Evolutionary conservation across 2,113 vertebrate species (phyloP).

Genomic region (Cranoglanis bouderius): DNA sequence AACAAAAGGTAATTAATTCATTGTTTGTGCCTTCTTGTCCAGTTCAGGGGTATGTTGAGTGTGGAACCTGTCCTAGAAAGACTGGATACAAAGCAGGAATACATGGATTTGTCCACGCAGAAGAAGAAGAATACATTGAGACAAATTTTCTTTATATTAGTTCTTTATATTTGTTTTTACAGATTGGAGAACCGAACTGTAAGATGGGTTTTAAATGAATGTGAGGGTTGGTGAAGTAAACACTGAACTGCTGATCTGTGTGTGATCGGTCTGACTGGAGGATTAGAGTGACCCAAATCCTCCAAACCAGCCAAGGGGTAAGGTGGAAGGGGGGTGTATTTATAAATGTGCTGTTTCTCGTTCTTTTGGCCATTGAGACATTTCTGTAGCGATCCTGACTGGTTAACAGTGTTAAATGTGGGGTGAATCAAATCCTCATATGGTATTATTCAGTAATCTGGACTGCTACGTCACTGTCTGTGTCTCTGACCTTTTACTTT

Average conservation of each 20-base stretch:
- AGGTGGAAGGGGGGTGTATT: background rate
- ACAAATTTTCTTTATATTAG: background rate
- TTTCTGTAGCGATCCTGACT: background rate
- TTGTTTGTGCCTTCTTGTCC: background rate
- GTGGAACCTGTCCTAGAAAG: background rate
- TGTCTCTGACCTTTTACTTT: background rate
- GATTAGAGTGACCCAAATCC: conserved; percentile 54
- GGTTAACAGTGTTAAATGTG: background rate
- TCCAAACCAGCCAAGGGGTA: background rate
- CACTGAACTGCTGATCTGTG: conserved; percentile 37
- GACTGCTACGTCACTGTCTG: background rate
- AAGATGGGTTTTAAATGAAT: background rate
- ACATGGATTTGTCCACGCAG: background rate
- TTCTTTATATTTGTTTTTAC: background rate
- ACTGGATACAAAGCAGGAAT: background rate
- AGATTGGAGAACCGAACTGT: background rate
- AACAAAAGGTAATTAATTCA: background rate
- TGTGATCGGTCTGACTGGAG: conserved; percentile 33
- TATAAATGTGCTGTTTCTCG: background rate
- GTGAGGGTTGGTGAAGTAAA: conserved; percentile 13
- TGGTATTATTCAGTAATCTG: background rate
- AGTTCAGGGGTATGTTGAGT: background rate
- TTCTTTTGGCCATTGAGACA: background rate
- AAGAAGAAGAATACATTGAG: background rate
- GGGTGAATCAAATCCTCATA: background rate